Base-by-base conservation (phyloP, 2,888 invertebrate species). In the Litoditis marina region DNA sequence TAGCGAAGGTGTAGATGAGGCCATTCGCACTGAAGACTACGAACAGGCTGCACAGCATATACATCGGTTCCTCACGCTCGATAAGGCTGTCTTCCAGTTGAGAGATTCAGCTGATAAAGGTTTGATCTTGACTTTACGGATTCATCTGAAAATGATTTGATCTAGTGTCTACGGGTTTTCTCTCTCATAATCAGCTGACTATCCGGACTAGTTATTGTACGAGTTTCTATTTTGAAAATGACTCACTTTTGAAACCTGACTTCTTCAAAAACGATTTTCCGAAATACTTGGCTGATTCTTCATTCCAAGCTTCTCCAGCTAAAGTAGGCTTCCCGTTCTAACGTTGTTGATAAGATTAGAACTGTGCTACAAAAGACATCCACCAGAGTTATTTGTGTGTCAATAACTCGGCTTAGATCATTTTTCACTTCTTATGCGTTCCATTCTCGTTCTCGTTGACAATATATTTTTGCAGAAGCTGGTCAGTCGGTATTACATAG, bases 1-100 rank as follows among this genome's bases (percentile, higher is more conserved):
- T 84, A 93, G 94, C 53, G 92, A 94, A 83, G 96, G 95, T n/a
- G 96, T 98, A 0, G 91, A 93, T 71, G 89, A 91, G 54, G 94
- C 98, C 0, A 89, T 99, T 59, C 88, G 89, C 70, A 91, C 92
- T 76, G 94, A 95, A 84, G 94, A 99, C 84, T 96, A 91, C 85
- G 98, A 99, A 84, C 90, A 91, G 60, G 94, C 94, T 59, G 95
- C 96, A 13, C 92, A 89, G 0, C 95, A 95, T 83, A 91, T 98
- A 50, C 92, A 94, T 76, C 88, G 73, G 47, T 83, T 83, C 65
- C 70, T 83, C 13, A 76, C 78, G 0, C 72, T 83, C 32, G 83
- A 83, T 63, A 69, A 73, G 44, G 80, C 79, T 4, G 82, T 82
- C 2, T 79, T 82, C 59, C 77, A 78, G 56, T 68, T 80, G 63